These are phyloP conservation scores for Crenuchus spilurus DNA, from an alignment of 2,797 vertebrate species.

Conservation along the genomic window DNA sequence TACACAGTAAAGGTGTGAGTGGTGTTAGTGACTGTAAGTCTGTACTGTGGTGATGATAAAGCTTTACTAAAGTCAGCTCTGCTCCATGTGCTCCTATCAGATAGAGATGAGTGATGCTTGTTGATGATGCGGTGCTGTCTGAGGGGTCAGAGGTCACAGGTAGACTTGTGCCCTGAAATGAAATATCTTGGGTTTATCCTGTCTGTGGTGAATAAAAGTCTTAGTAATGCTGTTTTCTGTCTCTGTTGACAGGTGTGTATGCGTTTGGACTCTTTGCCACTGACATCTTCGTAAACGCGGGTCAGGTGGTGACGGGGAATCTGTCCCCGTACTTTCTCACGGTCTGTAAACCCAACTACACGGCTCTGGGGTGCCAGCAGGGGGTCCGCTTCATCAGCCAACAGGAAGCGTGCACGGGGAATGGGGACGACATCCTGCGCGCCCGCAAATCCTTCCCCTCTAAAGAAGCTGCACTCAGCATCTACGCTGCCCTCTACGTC, in stretches of 20 bases:
- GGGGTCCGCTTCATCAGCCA: slow-evolving; percentile 84
- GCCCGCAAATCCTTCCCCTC: slow-evolving; percentile 93
- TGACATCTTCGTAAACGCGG: slow-evolving; percentile 92
- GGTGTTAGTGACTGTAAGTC: no score
- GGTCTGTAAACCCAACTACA: slow-evolving; percentile 92
- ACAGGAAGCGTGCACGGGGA: slow-evolving; percentile 86
- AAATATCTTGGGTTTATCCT: no score
- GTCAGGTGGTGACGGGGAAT: slow-evolving; percentile 89
- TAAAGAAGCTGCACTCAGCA: slow-evolving; percentile 91
- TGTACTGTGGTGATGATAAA: no score
- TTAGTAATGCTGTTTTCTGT: no score
- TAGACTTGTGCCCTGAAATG: no score
- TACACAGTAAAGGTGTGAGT: no score
- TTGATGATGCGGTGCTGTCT: no score
- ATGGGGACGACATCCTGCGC: slow-evolving; percentile 83
- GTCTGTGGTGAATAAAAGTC: no score
- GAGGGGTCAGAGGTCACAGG: no score
- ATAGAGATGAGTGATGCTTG: no score
- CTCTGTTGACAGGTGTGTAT: slow-evolving; percentile 81
- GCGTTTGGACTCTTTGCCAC: slow-evolving; percentile 90
- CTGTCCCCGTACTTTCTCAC: slow-evolving; percentile 87
- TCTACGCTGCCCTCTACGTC: slow-evolving; percentile 89
- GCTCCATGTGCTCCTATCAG: no score
- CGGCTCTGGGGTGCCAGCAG: slow-evolving; percentile 87
- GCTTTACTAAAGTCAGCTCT: no score